Evolutionary conservation across 2,797 vertebrate genomes (phyloP).

Genomic region (Heterohyrax brucei): DNA sequence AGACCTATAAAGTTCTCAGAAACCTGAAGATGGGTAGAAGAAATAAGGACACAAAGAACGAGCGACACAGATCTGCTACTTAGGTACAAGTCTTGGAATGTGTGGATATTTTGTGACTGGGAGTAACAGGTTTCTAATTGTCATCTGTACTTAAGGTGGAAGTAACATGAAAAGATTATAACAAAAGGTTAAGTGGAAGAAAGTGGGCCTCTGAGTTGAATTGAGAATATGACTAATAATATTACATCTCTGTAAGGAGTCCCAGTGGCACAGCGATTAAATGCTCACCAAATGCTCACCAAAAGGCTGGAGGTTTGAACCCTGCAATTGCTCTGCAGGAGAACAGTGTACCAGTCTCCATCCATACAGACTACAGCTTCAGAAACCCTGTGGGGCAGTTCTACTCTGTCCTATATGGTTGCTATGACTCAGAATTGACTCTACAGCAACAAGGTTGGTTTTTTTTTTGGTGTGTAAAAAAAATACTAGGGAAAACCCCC

Average conservation of each 20-base stretch:
- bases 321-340: no score
- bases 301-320: no score
- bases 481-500: background rate
- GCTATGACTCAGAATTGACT: no score
- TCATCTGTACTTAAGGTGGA: background rate
- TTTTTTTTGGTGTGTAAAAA: background rate
- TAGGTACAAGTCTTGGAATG: background rate
- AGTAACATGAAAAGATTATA: background rate
- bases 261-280: no score
- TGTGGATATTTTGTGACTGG: background rate
- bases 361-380: no score
- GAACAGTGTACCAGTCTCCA: no score
- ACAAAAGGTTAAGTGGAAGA: constrained; percentile 12
- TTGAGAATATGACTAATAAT: background rate
- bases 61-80: background rate
- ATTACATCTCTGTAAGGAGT: no score
- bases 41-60: background rate
- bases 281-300: no score
- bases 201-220: constrained; percentile 17
- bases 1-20: background rate
- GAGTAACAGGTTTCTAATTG: background rate
- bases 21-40: background rate
- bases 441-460: no score
- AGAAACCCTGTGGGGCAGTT: no score
- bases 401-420: no score